Base-by-base conservation (phyloP, 2,888 invertebrate species). In the Punctoribates punctum region DNA sequence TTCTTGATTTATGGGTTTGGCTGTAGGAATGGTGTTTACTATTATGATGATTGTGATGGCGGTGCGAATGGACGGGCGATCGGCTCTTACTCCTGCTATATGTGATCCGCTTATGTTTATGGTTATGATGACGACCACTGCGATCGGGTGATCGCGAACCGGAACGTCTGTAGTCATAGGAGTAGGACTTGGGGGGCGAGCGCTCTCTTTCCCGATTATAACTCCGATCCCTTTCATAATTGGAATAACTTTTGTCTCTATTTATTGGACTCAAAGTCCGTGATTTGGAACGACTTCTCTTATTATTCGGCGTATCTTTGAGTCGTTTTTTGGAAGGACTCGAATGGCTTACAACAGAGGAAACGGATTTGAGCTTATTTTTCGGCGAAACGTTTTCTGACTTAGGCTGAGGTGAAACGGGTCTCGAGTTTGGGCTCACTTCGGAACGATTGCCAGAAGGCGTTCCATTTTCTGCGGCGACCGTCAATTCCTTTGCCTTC, bases 381-480 rank as follows among this genome's bases (percentile, higher is more conserved):
- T 67, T 67, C 9, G 67, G 67, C n/a, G 67, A 38, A 60, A 8
- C 23, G 25, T 34, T 38, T 17, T 67, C 38, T 38, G 34, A 13
- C 34, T 67, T 67, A 67, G 15, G 29, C 15, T 38, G 27, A 0
- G 67, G 67, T 38, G 67, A 67, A 38, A 34, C 34, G 4, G 29
- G n/a, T 67, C 67, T 3, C 34, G 67, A 67, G 8, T 34, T 34
- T 17, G 67, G 67, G 34, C 38, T 38, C n/a, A 67, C 29, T 27
- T 67, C 67, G 5, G 34, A 17, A 4, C 15, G 5, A 29, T 38
- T 79, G 74, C 82, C 82, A 75, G 82, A 82, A 6, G 82, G 83
- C 5, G 83, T 83, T 29, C 81, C 82, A 73, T 82, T 77, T 20
- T 81, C 81, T 5, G 3, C 82, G 13, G 3, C 82, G 13, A 81